Base-by-base conservation (phyloP, 1,140 invertebrate species). In the Lepidostoma basale region DNA sequence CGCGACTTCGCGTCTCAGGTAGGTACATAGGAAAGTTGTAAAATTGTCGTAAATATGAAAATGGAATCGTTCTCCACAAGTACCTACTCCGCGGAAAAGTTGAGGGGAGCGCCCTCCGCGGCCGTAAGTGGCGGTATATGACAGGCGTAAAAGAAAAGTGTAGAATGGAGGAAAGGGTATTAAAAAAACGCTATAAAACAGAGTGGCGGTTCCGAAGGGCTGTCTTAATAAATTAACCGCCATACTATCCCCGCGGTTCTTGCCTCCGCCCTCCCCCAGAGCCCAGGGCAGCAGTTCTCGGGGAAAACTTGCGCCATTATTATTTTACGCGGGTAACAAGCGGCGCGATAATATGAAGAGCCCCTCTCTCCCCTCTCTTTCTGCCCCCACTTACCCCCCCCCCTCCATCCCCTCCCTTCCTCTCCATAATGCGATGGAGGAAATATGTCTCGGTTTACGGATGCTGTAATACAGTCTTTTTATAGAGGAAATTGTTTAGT, bases 321-420 rank as follows among this genome's bases (percentile, higher is more conserved):
- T 82, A 83, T 83, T 83, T 83, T 82, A 83, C 81, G 82, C 82
- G 79, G 80, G 75, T 78, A 81, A 83, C 82, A 83, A 83, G 81
- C 82, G 79, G 80, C 76, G 81, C 80, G 82, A 83, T 83, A 83
- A 83, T 83, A 83, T 79, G 70, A 73, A 73, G 70, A 72, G 70
- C 64, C 25, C 70, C 66, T 58, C 67, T 42, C 63, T 39, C 18
- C 36, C 23, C 22, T 39, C 30, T 33, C 59, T 28, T 9, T 26
- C 14, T 14, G 12, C 12, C 5, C 42, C 40, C 10, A 30, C 30
- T 25, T 52, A 36, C 42, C 9, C 12, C 12, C 5, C 0, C 22
- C 33, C 16, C 25, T 25, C 16, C 8, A 16, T 30, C 25, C 33
- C 30, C 22, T 20, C 44, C 25, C 3, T 14, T 30, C 16, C 62